Evolutionary conservation across 2,888 invertebrate genomes (phyloP).

Genomic region (Bugulina stolonifera): DNA sequence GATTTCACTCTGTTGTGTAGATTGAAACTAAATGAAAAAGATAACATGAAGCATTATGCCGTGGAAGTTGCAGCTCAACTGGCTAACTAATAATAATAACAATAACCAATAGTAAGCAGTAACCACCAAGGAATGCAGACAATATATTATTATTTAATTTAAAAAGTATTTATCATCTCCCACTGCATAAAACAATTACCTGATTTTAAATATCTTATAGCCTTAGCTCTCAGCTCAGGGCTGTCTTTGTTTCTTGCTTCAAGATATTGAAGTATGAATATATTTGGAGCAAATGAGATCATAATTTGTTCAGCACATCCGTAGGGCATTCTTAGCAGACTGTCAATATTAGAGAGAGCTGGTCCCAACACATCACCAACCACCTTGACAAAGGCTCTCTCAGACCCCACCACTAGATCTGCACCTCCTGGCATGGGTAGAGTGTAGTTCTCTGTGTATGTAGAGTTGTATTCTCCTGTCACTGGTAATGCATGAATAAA

Average conservation of each 20-base stretch:
- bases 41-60: too few species aligned
- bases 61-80: too few species aligned
- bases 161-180: too few species aligned
- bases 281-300: slow-evolving; percentile 69
- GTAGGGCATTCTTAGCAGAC: slow-evolving; percentile 63
- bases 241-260: slow-evolving; percentile 58
- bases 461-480: too few species aligned
- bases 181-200: slow-evolving; percentile 54
- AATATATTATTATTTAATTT: too few species aligned
- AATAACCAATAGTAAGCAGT: too few species aligned
- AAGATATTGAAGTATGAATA: slow-evolving; percentile 64
- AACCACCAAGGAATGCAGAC: too few species aligned
- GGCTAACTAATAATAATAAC: too few species aligned
- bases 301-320: slow-evolving; percentile 80
- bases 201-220: slow-evolving; percentile 59
- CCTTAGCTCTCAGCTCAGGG: slow-evolving; percentile 57
- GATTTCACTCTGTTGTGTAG: too few species aligned
- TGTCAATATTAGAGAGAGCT: slow-evolving; percentile 57
- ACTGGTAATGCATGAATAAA: too few species aligned
- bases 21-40: too few species aligned
- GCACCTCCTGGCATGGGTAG: slow-evolving; percentile 57
- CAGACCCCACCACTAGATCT: slow-evolving; percentile 60
- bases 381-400: slow-evolving; percentile 60
- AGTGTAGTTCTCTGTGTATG: slow-evolving; percentile 24
- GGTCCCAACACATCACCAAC: slow-evolving; percentile 54